Evolutionary conservation across 2,113 vertebrate species (phyloP).

Genomic region (Phylloscopus whistleri): DNA sequence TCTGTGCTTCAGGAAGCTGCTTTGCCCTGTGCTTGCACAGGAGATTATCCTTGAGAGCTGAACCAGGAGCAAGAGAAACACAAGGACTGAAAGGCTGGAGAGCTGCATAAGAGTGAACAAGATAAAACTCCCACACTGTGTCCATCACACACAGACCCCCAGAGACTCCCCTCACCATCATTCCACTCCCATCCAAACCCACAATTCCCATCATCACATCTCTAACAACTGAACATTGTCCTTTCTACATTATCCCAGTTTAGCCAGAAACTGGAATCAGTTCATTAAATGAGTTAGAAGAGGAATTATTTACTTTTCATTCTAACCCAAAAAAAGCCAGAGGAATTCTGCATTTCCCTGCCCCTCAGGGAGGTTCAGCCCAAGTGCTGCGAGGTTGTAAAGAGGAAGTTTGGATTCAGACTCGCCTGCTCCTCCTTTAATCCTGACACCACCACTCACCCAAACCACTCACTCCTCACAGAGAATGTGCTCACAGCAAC

Average conservation of each 20-base stretch:
- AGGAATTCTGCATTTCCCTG: neutral
- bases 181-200: neutral
- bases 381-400: neutral
- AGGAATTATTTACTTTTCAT: neutral
- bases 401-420: neutral
- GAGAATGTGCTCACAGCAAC: neutral
- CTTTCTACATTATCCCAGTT: neutral
- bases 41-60: neutral
- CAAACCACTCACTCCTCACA: neutral
- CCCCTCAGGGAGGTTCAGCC: neutral
- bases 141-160: accelerated
- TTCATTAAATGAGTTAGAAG: neutral
- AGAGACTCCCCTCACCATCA: neutral
- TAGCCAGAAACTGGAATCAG: neutral
- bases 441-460: neutral
- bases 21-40: neutral
- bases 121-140: neutral
- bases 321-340: neutral
- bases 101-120: neutral
- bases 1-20: neutral
- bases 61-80: neutral
- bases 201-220: neutral
- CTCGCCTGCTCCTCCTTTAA: neutral
- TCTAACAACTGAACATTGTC: neutral
- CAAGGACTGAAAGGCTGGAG: neutral